Conservation (phyloP, 2,113 vertebrate species). For the Boulengeromyrus knoepffleri region DNA sequence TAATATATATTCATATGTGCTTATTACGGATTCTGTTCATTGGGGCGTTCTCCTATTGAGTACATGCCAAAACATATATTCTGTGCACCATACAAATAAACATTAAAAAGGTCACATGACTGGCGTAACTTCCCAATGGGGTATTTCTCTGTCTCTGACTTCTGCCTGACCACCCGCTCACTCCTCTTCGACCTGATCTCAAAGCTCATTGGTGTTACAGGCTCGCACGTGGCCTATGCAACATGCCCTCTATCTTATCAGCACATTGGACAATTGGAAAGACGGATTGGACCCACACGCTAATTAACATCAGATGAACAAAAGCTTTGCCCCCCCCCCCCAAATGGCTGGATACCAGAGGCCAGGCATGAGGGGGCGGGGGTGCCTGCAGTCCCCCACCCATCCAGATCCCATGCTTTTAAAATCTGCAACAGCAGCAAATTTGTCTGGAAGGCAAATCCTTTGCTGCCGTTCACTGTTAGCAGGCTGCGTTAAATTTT, state of each 20-base stretch:
- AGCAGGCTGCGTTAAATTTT: conserved; percentile 96
- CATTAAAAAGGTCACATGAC: background rate
- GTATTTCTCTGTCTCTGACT: background rate
- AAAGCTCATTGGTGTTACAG: background rate
- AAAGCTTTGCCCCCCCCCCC: conserved; percentile 27
- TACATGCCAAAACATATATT: background rate
- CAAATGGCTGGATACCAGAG: conserved; percentile 30
- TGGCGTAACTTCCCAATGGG: background rate
- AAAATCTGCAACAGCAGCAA: conserved; percentile 88
- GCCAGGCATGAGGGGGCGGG: conserved; percentile 36
- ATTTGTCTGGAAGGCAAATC: conserved; percentile 93
- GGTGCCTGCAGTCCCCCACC: conserved; percentile 47
- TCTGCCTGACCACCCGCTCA: background rate
- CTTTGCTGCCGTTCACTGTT: conserved; percentile 90
- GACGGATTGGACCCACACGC: conserved; percentile 19
- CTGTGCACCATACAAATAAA: background rate
- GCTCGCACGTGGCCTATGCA: background rate
- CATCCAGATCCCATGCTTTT: conserved; percentile 53
- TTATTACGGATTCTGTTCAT: background rate
- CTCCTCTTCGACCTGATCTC: background rate
- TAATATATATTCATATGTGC: conserved; percentile 1
- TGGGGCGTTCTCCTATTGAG: background rate
- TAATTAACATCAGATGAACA: conserved; percentile 41
- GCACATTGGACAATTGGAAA: background rate
- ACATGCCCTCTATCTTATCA: background rate